Conservation (phyloP, 2,888 invertebrate genomes). For the Cataglyphis livida region DNA sequence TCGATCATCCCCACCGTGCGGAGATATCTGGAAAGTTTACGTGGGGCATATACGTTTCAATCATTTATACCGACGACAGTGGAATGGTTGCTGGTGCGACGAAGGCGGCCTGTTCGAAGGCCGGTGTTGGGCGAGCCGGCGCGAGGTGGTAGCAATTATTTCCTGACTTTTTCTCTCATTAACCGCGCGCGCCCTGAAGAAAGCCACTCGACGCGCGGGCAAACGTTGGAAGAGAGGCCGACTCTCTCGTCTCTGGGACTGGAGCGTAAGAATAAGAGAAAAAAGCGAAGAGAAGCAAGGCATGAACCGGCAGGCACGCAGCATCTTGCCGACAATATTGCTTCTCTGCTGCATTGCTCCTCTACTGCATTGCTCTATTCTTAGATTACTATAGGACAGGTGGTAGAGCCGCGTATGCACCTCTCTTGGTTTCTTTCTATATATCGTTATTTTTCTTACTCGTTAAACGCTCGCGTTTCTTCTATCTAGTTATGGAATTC, state of each 20-base stretch:
- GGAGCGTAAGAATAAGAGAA: conserved; percentile 61
- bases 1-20: neutral
- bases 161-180: conserved; percentile 77
- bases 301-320: conserved; percentile 63
- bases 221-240: conserved; percentile 51
- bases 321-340: conserved; percentile 69
- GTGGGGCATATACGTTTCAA: conserved; percentile 15
- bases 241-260: conserved; percentile 56
- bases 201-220: conserved; percentile 45
- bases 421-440: conserved; percentile 60
- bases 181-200: conserved; percentile 59
- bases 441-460: conserved; percentile 59
- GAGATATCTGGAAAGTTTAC: conserved; percentile 1
- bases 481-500: conserved; percentile 64
- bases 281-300: conserved; percentile 59
- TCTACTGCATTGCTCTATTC: conserved; percentile 79
- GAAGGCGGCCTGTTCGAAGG: conserved; percentile 14
- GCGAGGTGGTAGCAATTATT: conserved; percentile 76
- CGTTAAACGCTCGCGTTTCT: conserved; percentile 55
- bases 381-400: conserved; percentile 83
- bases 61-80: conserved; percentile 38
- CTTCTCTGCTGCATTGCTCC: conserved; percentile 54
- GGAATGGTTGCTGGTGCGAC: conserved; percentile 16
- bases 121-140: conserved; percentile 20
- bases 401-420: conserved; percentile 75